phyloP scores from a whole-genome alignment of 2,888 invertebrate genomes.

The Aromia moschata region DNA sequence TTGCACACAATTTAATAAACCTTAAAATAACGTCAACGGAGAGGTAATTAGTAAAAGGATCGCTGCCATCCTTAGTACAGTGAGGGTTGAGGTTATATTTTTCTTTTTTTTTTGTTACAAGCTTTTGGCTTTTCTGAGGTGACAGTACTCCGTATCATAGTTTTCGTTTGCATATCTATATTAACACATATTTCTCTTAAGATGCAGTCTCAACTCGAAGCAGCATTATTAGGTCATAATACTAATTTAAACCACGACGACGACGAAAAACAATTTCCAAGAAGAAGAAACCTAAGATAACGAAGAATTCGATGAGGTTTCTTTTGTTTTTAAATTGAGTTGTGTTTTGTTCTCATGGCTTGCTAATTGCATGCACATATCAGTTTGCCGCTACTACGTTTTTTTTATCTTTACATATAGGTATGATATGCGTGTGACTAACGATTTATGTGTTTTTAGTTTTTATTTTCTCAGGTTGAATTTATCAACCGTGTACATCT shows the following conservation, averaged over 20 bases:
- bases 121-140: slow-evolving; percentile 43
- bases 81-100: slow-evolving; percentile 35
- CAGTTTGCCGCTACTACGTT: slow-evolving; percentile 4
- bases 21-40: too few relatives aligned
- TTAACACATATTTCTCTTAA: slow-evolving; percentile 52
- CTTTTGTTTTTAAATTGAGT: slow-evolving; percentile 40
- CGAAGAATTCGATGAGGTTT: slow-evolving; percentile 69
- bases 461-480: neutral
- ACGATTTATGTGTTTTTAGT: neutral
- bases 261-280: slow-evolving; percentile 64
- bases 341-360: slow-evolving; percentile 37
- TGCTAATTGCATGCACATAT: slow-evolving; percentile 33
- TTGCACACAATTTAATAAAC: too few relatives aligned
- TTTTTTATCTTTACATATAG: neutral
- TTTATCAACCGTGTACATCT: neutral
- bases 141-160: slow-evolving; percentile 33
- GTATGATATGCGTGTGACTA: neutral
- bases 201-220: slow-evolving; percentile 64
- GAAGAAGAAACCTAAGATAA: slow-evolving; percentile 68
- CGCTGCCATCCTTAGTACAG: too few relatives aligned
- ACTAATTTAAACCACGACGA: slow-evolving; percentile 57
- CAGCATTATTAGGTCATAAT: slow-evolving; percentile 62
- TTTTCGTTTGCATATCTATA: slow-evolving; percentile 41
- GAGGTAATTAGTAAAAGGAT: too few relatives aligned
- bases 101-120: slow-evolving; percentile 34